A percentile compares a stretch with the other conserved stretches of the same genome.
Evolutionary conservation across 2,797 vertebrate genomes (phyloP).

Genomic region (Pitangus sulphuratus): DNA sequence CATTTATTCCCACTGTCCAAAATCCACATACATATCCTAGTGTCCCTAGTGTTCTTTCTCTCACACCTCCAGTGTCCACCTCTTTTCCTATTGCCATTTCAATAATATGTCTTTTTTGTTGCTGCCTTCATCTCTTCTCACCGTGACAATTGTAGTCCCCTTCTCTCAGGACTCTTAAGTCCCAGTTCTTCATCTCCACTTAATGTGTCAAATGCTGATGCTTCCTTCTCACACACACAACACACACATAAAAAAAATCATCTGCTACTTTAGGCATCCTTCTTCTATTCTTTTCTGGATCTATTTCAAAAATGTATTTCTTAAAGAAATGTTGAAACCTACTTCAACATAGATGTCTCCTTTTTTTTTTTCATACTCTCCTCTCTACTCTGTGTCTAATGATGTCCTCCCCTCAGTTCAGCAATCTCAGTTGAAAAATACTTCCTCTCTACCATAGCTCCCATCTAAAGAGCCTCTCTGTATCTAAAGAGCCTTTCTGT

Average conservation of each 20-base stretch:
- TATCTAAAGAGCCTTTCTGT: slow-evolving; percentile 33
- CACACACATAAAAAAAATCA: background rate
- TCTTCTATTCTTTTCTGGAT: background rate
- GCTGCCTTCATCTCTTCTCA: background rate
- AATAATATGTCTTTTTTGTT: background rate
- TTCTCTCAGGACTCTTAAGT: background rate
- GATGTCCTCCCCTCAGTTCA: background rate
- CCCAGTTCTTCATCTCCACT: background rate
- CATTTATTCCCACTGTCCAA: background rate
- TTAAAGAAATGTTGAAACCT: slow-evolving; percentile 1
- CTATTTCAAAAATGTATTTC: background rate
- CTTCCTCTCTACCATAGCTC: background rate
- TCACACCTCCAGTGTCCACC: background rate
- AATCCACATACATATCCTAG: background rate
- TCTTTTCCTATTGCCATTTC: background rate
- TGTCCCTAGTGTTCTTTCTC: background rate
- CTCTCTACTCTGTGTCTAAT: background rate
- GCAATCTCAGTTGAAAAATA: slow-evolving; percentile 9
- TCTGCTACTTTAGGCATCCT: background rate
- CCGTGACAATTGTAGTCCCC: background rate
- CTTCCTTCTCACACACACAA: background rate
- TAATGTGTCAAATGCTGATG: background rate
- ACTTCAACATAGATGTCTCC: background rate
- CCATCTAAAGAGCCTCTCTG: background rate
- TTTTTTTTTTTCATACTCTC: background rate